These are phyloP conservation scores for Abramis brama DNA, from an alignment of 2,113 vertebrate species.

Conservation along the genomic window DNA sequence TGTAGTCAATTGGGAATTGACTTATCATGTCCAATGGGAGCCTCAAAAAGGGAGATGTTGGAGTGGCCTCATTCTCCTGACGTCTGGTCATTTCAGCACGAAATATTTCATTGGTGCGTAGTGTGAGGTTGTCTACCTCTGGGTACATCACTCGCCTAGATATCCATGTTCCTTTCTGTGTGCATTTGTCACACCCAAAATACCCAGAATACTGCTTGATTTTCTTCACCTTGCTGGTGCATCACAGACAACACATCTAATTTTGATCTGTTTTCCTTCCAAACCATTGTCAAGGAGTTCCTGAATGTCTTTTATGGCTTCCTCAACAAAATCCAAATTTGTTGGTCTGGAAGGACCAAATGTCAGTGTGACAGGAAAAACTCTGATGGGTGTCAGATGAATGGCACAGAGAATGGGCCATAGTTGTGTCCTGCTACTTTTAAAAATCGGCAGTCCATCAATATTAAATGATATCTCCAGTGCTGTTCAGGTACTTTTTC, in stretches of 20 bases:
- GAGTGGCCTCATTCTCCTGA: no score
- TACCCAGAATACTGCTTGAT: no score
- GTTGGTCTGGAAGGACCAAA: not conserved
- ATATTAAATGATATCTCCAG: not conserved
- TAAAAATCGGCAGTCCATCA: not conserved
- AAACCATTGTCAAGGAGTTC: not conserved
- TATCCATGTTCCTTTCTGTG: constrained; percentile 2
- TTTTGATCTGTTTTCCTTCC: not conserved
- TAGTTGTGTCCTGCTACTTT: not conserved
- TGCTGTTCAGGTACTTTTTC: not conserved
- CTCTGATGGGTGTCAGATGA: not conserved
- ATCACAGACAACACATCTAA: constrained; percentile 5
- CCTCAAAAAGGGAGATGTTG: not conserved
- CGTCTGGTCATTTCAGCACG: no score
- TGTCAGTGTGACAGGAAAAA: not conserved
- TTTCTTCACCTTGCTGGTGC: not conserved
- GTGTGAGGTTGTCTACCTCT: not conserved
- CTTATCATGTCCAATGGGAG: not conserved
- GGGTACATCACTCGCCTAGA: not conserved
- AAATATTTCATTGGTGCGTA: not conserved
- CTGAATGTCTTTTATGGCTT: not conserved
- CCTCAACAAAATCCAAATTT: not conserved
- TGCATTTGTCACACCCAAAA: not conserved
- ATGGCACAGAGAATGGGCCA: constrained; percentile 10
- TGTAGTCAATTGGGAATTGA: not conserved